A percentile compares a stretch with the other conserved stretches of the same genome.
These are phyloP conservation scores for Aphaenogaster floridana DNA, from an alignment of 1,140 invertebrate species.

Conservation along the genomic window DNA sequence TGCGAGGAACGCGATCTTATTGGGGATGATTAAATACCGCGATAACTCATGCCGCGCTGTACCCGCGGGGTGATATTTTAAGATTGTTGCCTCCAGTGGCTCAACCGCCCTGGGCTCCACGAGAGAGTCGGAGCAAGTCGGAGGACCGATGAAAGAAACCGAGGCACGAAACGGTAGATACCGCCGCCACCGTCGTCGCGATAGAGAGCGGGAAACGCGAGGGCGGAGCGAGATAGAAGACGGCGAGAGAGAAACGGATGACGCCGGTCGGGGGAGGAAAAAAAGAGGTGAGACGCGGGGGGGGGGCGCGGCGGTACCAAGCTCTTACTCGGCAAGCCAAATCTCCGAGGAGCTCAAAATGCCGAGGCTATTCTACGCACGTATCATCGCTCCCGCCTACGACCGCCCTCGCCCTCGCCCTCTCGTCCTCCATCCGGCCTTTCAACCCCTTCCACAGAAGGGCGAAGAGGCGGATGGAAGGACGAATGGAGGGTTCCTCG, in stretches of 20 bases:
- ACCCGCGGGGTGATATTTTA: slow-evolving; percentile 81
- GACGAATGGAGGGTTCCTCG: neutral
- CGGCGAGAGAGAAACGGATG: slow-evolving; percentile 37
- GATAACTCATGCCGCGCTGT: slow-evolving; percentile 78
- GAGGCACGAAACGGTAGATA: slow-evolving; percentile 50
- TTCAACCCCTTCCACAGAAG: slow-evolving; percentile 58
- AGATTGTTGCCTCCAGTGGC: slow-evolving; percentile 76
- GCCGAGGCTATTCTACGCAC: slow-evolving; percentile 81
- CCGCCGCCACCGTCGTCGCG: slow-evolving; percentile 35
- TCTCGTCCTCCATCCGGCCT: slow-evolving; percentile 60
- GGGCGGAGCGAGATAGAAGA: slow-evolving; percentile 21
- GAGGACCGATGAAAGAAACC: slow-evolving; percentile 50
- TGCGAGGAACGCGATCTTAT: slow-evolving; percentile 79
- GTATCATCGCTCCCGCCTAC: slow-evolving; percentile 79
- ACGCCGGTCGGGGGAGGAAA: slow-evolving; percentile 7
- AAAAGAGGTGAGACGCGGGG: neutral
- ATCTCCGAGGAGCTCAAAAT: slow-evolving; percentile 81
- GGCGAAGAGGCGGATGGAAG: slow-evolving; percentile 11
- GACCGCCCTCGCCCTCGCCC: slow-evolving; percentile 64
- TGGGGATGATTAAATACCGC: slow-evolving; percentile 84
- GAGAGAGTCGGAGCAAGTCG: slow-evolving; percentile 39
- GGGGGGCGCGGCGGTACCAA: neutral
- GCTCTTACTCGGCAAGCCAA: slow-evolving; percentile 75
- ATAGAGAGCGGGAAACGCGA: slow-evolving; percentile 13
- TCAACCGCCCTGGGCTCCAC: neutral